Conservation (phyloP, 1,140 invertebrate species). For the Camponotus floridanus region DNA sequence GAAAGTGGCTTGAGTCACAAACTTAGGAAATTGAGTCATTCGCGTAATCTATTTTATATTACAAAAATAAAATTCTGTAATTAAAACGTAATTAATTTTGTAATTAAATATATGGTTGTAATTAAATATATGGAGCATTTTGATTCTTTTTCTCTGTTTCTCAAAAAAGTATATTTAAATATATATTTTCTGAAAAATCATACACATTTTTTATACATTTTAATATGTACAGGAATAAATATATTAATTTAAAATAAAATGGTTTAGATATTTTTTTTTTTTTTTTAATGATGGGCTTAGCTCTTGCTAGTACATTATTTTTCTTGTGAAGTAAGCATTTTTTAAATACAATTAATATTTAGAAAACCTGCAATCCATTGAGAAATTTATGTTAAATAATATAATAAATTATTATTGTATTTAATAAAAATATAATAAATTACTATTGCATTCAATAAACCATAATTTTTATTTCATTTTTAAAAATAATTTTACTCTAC, state of each 20-base stretch:
- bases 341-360: neutral
- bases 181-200: neutral
- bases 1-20: neutral
- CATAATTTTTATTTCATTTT: neutral
- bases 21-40: neutral
- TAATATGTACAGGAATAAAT: neutral
- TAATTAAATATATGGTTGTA: neutral
- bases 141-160: too few relatives aligned
- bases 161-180: neutral
- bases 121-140: neutral
- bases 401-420: neutral
- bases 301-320: neutral
- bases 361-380: neutral
- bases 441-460: neutral
- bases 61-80: neutral
- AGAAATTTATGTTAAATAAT: neutral
- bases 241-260: neutral
- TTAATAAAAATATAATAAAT: neutral
- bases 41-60: neutral
- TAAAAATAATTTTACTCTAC: neutral
- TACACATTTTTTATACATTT: neutral
- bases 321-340: neutral
- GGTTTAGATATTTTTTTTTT: neutral
- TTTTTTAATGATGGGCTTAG: neutral
- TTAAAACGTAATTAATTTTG: neutral